phyloP scores from a whole-genome alignment of 2,888 invertebrate species.

The Eretmocerus hayati region DNA sequence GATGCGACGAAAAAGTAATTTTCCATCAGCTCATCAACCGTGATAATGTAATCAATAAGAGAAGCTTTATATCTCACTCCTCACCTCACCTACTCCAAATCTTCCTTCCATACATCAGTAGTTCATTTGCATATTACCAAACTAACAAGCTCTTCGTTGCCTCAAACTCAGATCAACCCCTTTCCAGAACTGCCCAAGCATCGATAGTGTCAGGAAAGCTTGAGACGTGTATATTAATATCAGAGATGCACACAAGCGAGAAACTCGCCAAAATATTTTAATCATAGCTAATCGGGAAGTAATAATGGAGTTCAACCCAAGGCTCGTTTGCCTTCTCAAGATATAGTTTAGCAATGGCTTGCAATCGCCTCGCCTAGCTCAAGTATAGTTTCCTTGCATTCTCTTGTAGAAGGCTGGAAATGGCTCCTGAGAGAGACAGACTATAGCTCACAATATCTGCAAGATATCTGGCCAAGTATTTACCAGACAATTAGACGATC shows the following conservation, averaged over 20 bases:
- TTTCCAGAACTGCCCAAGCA: too few relatives aligned
- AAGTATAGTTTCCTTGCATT: constrained; percentile 38
- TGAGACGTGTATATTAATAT: constrained; percentile 44
- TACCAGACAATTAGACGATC: constrained; percentile 12
- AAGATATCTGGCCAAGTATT: constrained; percentile 19
- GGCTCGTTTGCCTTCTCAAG: constrained; percentile 26
- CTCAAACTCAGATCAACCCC: too few relatives aligned
- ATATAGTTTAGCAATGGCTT: too few relatives aligned
- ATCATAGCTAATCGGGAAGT: constrained; percentile 47
- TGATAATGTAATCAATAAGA: constrained; percentile 44
- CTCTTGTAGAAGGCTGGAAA: constrained; percentile 26
- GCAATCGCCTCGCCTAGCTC: too few relatives aligned
- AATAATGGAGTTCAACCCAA: constrained; percentile 44
- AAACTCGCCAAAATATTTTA: constrained; percentile 47
- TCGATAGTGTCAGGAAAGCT: constrained; percentile 1
- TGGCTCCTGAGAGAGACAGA: constrained; percentile 13
- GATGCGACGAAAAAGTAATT: constrained; percentile 46
- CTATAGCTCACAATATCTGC: constrained; percentile 9
- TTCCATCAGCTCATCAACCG: constrained; percentile 32
- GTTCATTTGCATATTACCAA: constrained; percentile 39
- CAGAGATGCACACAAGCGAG: constrained; percentile 42
- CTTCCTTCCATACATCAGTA: constrained; percentile 33
- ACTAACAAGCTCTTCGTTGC: constrained; percentile 8
- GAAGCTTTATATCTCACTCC: too few relatives aligned
- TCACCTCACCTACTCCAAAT: too few relatives aligned